These are phyloP conservation scores for Lepeophtheirus salmonis DNA, from an alignment of 1,140 invertebrate genomes.

Conservation along the genomic window DNA sequence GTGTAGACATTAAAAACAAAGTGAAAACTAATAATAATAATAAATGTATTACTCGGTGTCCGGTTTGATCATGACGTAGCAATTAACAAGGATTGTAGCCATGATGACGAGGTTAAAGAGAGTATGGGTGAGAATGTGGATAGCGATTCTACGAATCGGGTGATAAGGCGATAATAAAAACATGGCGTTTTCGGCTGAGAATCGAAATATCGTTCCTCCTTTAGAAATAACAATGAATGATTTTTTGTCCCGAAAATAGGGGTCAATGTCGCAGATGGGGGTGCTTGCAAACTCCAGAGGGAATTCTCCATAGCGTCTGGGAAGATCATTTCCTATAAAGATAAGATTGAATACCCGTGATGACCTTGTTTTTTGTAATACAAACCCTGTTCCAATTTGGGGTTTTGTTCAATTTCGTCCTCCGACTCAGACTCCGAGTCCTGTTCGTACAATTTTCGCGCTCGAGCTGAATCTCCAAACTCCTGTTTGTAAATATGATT, in stretches of 20 bases:
- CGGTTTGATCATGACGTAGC: conserved; percentile 37
- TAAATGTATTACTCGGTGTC: conserved; percentile 58
- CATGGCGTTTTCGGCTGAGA: conserved; percentile 33
- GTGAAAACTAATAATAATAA: too few relatives aligned
- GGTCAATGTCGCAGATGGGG: conserved; percentile 18
- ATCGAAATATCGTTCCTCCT: conserved; percentile 34
- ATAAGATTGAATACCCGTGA: too few relatives aligned
- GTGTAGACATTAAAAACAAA: too few relatives aligned
- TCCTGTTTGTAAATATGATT: neutral
- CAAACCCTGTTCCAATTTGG: conserved; percentile 12
- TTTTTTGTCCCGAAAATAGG: conserved; percentile 23
- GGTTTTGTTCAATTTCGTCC: conserved; percentile 16
- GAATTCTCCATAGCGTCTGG: conserved; percentile 17
- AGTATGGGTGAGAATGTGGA: conserved; percentile 35
- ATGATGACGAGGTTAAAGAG: conserved; percentile 34
- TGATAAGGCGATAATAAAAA: conserved; percentile 33
- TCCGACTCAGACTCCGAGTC: conserved; percentile 16
- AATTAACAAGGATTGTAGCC: conserved; percentile 33
- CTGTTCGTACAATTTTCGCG: conserved; percentile 15
- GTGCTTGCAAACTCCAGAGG: conserved; percentile 18
- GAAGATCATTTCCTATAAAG: conserved; percentile 16
- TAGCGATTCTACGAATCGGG: conserved; percentile 30
- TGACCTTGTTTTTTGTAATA: too few relatives aligned
- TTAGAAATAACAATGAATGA: conserved; percentile 36
- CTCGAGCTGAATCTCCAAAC: conserved; percentile 17